phyloP scores from a whole-genome alignment of 1,140 invertebrate species.

The Bicyclus anynana region DNA sequence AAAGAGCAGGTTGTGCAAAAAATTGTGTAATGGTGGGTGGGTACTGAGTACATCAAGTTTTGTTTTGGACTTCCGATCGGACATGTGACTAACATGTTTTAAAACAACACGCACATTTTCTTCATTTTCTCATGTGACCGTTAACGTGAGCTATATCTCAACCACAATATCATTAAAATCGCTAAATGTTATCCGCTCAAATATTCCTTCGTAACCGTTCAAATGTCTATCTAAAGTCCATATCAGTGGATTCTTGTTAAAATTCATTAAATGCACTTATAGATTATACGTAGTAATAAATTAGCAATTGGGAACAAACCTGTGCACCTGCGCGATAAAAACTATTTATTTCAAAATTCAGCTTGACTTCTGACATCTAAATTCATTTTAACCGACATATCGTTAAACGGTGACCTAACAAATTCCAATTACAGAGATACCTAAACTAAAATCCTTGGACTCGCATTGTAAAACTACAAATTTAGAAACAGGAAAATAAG shows the following conservation, averaged over 20 bases:
- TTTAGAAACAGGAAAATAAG: no score
- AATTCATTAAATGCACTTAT: conserved; percentile 13
- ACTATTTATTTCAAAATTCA: background rate
- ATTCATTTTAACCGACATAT: background rate
- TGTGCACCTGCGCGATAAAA: background rate
- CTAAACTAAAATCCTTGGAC: no score
- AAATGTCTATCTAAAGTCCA: background rate
- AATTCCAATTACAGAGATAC: no score
- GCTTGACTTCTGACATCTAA: no score
- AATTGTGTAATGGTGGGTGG: conserved; percentile 30
- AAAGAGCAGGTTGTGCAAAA: conserved; percentile 26
- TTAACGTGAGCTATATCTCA: conserved; percentile 24
- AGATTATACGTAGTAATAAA: conserved; percentile 8
- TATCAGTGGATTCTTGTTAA: conserved; percentile 1
- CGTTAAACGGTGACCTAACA: conserved; percentile 5
- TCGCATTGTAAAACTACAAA: no score
- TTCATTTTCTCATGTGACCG: conserved; percentile 28
- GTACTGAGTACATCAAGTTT: conserved; percentile 14
- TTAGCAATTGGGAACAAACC: conserved; percentile 18
- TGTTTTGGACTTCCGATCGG: conserved; percentile 35
- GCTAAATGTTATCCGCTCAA: conserved; percentile 2
- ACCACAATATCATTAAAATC: conserved; percentile 10
- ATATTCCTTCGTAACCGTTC: conserved; percentile 7
- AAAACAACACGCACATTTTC: conserved; percentile 17
- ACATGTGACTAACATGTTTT: conserved; percentile 21